These are phyloP conservation scores for Trogon melanurus DNA, from an alignment of 2,113 vertebrate species.

Conservation along the genomic window DNA sequence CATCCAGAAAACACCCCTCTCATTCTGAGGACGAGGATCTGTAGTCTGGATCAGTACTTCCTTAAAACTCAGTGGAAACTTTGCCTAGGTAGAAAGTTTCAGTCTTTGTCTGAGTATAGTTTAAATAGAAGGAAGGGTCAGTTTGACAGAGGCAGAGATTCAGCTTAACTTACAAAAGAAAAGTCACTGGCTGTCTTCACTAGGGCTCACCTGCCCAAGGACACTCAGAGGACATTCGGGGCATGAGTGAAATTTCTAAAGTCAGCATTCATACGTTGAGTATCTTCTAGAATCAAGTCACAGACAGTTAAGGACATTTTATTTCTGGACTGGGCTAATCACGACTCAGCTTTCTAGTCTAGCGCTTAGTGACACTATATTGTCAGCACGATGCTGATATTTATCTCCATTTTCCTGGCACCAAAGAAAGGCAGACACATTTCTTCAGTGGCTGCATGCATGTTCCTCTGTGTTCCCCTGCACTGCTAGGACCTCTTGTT, in stretches of 20 bases:
- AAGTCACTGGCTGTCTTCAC: neutral
- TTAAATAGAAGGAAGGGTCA: neutral
- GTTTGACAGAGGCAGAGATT: neutral
- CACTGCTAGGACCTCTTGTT: neutral
- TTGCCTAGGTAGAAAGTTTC: neutral
- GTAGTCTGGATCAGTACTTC: neutral
- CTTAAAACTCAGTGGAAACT: neutral
- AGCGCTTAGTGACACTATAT: neutral
- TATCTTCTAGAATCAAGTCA: neutral
- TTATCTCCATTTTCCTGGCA: neutral
- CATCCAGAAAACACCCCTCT: neutral
- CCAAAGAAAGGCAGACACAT: neutral
- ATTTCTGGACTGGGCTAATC: neutral
- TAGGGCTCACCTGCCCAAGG: neutral
- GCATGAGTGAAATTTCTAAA: neutral
- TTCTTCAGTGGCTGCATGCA: neutral
- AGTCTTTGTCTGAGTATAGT: neutral
- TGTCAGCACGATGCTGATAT: neutral
- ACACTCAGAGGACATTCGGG: neutral
- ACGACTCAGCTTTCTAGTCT: neutral
- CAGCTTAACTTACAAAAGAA: neutral
- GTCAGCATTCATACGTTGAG: neutral
- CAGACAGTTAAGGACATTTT: neutral
- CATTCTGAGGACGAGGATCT: neutral
- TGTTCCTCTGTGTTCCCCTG: neutral